Conservation (phyloP, 2,797 vertebrate genomes). For the Zalophus californianus region DNA sequence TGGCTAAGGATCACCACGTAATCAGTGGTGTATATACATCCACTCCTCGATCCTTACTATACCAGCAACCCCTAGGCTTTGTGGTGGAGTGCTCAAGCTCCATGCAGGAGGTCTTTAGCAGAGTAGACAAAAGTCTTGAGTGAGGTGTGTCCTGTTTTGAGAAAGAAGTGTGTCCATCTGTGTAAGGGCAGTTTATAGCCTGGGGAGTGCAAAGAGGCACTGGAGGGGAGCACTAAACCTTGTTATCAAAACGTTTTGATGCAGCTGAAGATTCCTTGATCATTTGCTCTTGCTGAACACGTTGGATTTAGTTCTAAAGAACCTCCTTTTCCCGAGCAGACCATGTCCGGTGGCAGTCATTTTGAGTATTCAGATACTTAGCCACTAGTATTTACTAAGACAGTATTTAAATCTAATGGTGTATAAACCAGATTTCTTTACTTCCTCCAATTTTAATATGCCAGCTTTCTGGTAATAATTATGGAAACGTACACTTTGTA, state of each 20-base stretch:
- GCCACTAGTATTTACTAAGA: neutral
- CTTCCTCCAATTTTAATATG: slow-evolving; percentile 14
- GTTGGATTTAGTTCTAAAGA: neutral
- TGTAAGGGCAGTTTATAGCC: neutral
- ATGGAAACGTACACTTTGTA: neutral
- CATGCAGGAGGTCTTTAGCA: neutral
- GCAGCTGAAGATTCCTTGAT: neutral
- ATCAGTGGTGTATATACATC: neutral
- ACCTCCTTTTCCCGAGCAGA: neutral
- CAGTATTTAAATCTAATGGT: neutral
- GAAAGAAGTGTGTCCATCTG: neutral
- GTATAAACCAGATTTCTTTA: neutral
- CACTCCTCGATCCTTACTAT: neutral
- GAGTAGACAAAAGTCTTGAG: neutral
- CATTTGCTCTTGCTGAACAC: neutral
- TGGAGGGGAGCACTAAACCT: neutral
- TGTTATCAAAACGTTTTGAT: neutral
- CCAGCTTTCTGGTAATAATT: neutral
- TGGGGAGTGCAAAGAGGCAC: too few species aligned
- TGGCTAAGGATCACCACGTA: neutral
- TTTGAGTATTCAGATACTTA: neutral
- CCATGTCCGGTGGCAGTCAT: neutral
- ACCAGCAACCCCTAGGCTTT: neutral
- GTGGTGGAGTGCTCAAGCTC: neutral
- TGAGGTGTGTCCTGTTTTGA: neutral